Evolutionary conservation across 1,140 invertebrate genomes (phyloP).

Genomic region (Danaus melanippus): DNA sequence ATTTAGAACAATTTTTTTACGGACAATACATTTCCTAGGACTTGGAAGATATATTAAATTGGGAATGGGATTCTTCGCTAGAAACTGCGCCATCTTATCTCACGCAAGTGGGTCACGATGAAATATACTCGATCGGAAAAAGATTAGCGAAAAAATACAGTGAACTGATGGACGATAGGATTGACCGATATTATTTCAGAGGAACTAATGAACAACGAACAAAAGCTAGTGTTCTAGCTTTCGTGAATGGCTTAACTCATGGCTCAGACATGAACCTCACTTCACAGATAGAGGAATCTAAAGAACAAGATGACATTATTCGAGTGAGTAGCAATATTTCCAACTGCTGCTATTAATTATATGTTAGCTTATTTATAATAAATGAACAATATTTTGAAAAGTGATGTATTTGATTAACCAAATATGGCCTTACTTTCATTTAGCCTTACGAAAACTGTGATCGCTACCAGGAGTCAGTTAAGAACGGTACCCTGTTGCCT

Average conservation of each 20-base stretch:
- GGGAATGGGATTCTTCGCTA: slow-evolving; percentile 46
- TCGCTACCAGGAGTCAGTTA: slow-evolving; percentile 38
- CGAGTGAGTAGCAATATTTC: slow-evolving; percentile 29
- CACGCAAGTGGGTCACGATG: slow-evolving; percentile 47
- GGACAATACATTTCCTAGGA: slow-evolving; percentile 31
- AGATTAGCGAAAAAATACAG: slow-evolving; percentile 29
- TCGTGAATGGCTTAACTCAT: slow-evolving; percentile 38
- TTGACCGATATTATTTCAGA: slow-evolving; percentile 42
- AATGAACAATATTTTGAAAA: too few relatives aligned
- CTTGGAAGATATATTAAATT: slow-evolving; percentile 39
- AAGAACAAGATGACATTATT: slow-evolving; percentile 37
- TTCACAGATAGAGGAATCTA: slow-evolving; percentile 22
- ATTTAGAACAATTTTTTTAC: neutral
- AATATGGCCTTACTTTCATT: slow-evolving; percentile 12
- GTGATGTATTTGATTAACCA: slow-evolving; percentile 1
- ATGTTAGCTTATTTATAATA: too few relatives aligned
- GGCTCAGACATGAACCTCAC: slow-evolving; percentile 30
- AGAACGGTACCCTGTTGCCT: slow-evolving; percentile 24
- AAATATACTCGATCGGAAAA: slow-evolving; percentile 43
- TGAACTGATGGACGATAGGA: neutral
- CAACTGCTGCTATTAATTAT: too few relatives aligned
- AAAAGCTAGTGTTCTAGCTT: slow-evolving; percentile 46
- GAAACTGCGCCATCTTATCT: slow-evolving; percentile 38
- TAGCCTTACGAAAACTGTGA: slow-evolving; percentile 52
- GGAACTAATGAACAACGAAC: slow-evolving; percentile 50